Percentiles rank a stretch among this genome's conserved stretches.
phyloP scores from a whole-genome alignment of 2,888 invertebrate genomes.

The Acanthoscelides obtectus region DNA sequence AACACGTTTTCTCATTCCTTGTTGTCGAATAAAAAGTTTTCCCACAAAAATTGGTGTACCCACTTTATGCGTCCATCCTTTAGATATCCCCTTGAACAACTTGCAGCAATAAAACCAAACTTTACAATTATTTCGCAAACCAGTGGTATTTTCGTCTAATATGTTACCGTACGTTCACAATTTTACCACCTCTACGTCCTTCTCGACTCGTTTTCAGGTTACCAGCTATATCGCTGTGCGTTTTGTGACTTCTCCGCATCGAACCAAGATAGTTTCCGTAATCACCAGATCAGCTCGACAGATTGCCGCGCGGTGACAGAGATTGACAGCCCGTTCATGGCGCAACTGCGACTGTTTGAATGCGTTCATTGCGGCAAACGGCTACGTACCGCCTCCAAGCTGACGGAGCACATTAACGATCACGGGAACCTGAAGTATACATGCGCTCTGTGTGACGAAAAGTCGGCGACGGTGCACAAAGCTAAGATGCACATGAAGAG shows the following conservation, averaged over 20 bases:
- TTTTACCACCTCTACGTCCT: too few relatives aligned
- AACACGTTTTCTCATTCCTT: too few relatives aligned
- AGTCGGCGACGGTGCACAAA: slow-evolving; percentile 34
- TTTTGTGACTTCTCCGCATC: slow-evolving; percentile 45
- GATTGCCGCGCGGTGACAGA: slow-evolving; percentile 20
- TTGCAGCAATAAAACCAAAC: too few relatives aligned
- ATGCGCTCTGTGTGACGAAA: slow-evolving; percentile 55
- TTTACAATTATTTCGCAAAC: too few relatives aligned
- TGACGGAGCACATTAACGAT: slow-evolving; percentile 55
- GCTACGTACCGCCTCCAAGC: slow-evolving; percentile 45
- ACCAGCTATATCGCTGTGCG: slow-evolving; percentile 53
- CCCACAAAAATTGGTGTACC: too few relatives aligned
- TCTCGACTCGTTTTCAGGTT: slow-evolving; percentile 32
- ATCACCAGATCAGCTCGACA: slow-evolving; percentile 39
- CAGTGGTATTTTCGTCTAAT: too few relatives aligned
- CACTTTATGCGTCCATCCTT: too few relatives aligned
- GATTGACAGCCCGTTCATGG: slow-evolving; percentile 35
- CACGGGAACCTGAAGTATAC: slow-evolving; percentile 57
- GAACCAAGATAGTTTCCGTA: slow-evolving; percentile 40
- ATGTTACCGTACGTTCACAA: too few relatives aligned
- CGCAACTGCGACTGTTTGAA: background rate
- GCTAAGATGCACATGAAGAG: slow-evolving; percentile 51
- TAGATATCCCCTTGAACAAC: too few relatives aligned
- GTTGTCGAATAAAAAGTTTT: too few relatives aligned
- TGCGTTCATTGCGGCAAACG: slow-evolving; percentile 53